These are phyloP conservation scores for Sycophila sp. DNA, from an alignment of 1,140 invertebrate genomes.

Conservation along the genomic window DNA sequence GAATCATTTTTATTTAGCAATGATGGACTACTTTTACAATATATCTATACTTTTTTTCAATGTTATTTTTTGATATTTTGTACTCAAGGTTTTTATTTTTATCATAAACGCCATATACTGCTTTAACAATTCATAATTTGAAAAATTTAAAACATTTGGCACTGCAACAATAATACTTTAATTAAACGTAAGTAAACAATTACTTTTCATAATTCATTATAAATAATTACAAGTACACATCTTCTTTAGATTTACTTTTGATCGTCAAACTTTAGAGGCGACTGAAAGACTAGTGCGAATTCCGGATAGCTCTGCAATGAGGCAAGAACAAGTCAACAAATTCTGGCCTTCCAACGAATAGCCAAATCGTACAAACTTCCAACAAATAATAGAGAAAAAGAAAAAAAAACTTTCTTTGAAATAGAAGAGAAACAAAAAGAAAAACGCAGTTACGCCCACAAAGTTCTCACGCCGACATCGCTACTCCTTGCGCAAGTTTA, in stretches of 20 bases:
- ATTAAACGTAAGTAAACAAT: constrained; percentile 35
- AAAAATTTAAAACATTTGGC: constrained; percentile 38
- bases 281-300: constrained; percentile 44
- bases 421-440: constrained; percentile 20
- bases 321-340: constrained; percentile 52
- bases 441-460: constrained; percentile 11
- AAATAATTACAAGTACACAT: constrained; percentile 23
- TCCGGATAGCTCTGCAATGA: constrained; percentile 48
- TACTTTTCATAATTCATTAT: constrained; percentile 42
- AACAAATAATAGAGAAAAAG: constrained; percentile 31
- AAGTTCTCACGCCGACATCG: background rate
- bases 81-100: constrained; percentile 36
- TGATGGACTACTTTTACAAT: constrained; percentile 22
- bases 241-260: background rate
- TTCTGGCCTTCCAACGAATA: constrained; percentile 26
- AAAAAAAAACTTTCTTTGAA: constrained; percentile 17
- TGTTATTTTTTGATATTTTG: constrained; percentile 39
- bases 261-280: constrained; percentile 2
- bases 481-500: constrained; percentile 1
- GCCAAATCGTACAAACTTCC: constrained; percentile 24
- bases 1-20: constrained; percentile 27
- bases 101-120: constrained; percentile 12
- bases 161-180: constrained; percentile 41
- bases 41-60: constrained; percentile 29
- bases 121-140: constrained; percentile 15